Evolutionary conservation across 2,888 invertebrate species (phyloP), one percentile per base, ranked within the genome.

Genomic region (Phalera bucephala): DNA sequence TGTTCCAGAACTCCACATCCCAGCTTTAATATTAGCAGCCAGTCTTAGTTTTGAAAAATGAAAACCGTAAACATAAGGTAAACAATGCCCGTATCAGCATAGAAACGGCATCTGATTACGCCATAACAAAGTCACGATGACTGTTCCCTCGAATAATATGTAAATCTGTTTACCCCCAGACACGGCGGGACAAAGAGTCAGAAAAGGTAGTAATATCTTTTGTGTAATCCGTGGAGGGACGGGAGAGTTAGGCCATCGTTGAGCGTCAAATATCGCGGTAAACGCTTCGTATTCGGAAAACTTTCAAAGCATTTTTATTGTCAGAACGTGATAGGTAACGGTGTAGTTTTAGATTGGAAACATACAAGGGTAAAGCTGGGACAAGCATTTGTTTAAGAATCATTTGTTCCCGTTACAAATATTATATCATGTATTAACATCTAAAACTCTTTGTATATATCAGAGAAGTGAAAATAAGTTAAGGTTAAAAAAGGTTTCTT

Each of bases 271-370:
- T 57, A 52, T 43, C 37, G 33, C 45, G 29, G 40, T 41, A 32
- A 55, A 31, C 45, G 40, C 33, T 57, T 52, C 45, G 43, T 60
- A 45, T 57, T 57, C 47, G 36, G 36, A 39, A 41, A 60, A 43
- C 37, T 60, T 46, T 50, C 36, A 21, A 36, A 43, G 26, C 33
- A 57, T 60, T 57, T 27, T 57, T 57, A 57, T 60, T 60, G 46
- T 46, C 31, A 14, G 23, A 15, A 57, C 57, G 58, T 57, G 57
- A 31, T 40, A 26, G 19, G 39, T 40, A 14, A 32, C 34, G 31
- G n/a, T 23, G 35, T 38, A 27, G 43, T 35, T 34, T 33, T 29
- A 7, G 29, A 19, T 17, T 43, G 33, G 23, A 36, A 44, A 44
- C 32, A 58, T 26, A 52, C 27, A 2, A 17, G 3, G 17, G 17